phyloP scores from a whole-genome alignment of 1,140 invertebrate genomes.

The Scaptomyza montana region DNA sequence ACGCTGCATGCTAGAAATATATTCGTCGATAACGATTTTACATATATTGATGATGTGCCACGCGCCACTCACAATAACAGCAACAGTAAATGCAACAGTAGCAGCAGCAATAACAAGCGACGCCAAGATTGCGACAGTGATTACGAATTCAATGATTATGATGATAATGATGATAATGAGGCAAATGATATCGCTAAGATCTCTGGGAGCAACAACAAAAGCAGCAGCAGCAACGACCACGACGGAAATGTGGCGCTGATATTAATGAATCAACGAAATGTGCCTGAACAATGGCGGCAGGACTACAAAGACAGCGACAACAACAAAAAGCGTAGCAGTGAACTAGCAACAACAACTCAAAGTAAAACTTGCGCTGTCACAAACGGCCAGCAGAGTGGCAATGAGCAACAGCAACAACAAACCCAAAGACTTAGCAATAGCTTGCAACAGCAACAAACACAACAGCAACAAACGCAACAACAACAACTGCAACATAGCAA shows the following conservation, averaged over 20 bases:
- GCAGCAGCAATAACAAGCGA: conserved; percentile 36
- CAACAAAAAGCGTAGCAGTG: conserved; percentile 45
- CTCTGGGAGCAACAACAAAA: conserved; percentile 37
- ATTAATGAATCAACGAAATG: conserved; percentile 82
- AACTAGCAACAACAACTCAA: conserved; percentile 54
- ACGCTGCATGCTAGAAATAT: conserved; percentile 80
- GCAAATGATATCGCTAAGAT: conserved; percentile 60
- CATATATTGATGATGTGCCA: conserved; percentile 80
- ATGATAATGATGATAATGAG: conserved; percentile 39
- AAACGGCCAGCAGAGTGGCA: conserved; percentile 74
- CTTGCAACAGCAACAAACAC: conserved; percentile 66
- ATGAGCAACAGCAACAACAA: conserved; percentile 75
- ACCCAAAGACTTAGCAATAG: conserved; percentile 83
- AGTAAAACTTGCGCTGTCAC: conserved; percentile 77
- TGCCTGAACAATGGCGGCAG: conserved; percentile 78
- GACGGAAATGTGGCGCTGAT: conserved; percentile 79
- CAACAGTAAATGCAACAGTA: conserved; percentile 19
- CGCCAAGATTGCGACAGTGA: conserved; percentile 65
- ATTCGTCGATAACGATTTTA: conserved; percentile 79
- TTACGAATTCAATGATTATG: conserved; percentile 63
- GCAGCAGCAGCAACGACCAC: conserved; percentile 43
- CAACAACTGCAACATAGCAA: conserved; percentile 70
- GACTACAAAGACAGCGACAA: conserved; percentile 73
- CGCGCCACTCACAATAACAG: conserved; percentile 28
- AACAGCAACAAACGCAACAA: conserved; percentile 34